These are phyloP conservation scores for Kradibia gibbosae DNA, from an alignment of 1,140 invertebrate species.

Conservation along the genomic window DNA sequence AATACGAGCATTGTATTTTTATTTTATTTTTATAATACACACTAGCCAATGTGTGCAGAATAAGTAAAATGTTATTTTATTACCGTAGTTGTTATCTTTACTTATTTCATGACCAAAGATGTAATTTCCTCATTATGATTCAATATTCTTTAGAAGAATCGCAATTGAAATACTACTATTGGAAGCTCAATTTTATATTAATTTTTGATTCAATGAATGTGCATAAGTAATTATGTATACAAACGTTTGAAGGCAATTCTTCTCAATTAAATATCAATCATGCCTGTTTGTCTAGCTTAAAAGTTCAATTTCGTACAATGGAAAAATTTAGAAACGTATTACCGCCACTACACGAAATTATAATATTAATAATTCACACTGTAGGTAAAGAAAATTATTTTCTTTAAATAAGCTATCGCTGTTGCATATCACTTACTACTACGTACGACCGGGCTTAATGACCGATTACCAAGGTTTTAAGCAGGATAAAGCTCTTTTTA, in stretches of 20 bases:
- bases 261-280: not conserved
- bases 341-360: not conserved
- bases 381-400: not conserved
- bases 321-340: not conserved
- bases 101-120: too few relatives aligned
- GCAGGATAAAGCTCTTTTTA: conserved; percentile 5
- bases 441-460: not conserved
- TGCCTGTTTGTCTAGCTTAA: not conserved
- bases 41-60: too few relatives aligned
- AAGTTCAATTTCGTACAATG: not conserved
- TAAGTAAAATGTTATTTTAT: too few relatives aligned
- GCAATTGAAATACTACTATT: too few relatives aligned
- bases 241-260: not conserved
- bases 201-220: not conserved
- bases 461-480: not conserved
- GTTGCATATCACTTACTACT: not conserved
- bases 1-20: too few relatives aligned
- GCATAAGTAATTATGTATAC: not conserved
- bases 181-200: too few relatives aligned
- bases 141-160: too few relatives aligned
- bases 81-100: too few relatives aligned
- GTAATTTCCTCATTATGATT: too few relatives aligned
- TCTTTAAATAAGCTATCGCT: not conserved
- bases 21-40: too few relatives aligned
- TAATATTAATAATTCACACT: not conserved